phyloP scores from a whole-genome alignment of 2,888 invertebrate species.

The Acleris literana region DNA sequence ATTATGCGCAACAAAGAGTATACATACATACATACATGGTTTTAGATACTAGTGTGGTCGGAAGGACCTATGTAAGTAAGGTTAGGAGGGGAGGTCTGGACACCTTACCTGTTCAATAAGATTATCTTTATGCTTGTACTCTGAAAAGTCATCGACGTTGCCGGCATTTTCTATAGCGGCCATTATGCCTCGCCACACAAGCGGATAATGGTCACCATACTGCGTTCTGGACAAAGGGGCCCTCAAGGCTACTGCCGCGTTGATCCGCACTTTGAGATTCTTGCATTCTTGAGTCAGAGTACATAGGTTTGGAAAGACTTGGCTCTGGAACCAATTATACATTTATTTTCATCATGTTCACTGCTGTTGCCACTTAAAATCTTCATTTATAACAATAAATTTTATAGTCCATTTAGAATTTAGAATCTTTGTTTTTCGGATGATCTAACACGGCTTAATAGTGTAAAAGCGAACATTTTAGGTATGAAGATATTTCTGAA shows the following conservation, averaged over 20 bases:
- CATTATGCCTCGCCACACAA: slow-evolving; percentile 88
- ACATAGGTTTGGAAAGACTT: slow-evolving; percentile 86
- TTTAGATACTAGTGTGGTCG: too few species aligned
- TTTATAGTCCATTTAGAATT: too few species aligned
- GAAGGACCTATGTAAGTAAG: too few species aligned
- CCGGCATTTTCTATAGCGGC: slow-evolving; percentile 90
- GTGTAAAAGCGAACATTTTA: too few species aligned
- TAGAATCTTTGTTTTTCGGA: too few species aligned
- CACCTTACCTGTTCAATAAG: slow-evolving; percentile 90
- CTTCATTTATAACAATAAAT: too few species aligned
- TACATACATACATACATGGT: too few species aligned
- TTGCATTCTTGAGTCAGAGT: slow-evolving; percentile 87
- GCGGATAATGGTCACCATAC: slow-evolving; percentile 85
- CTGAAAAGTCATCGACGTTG: slow-evolving; percentile 90
- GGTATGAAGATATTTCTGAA: too few species aligned
- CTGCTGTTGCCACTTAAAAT: too few species aligned
- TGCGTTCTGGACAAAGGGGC: slow-evolving; percentile 83
- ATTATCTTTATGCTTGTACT: slow-evolving; percentile 93
- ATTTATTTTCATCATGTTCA: neutral
- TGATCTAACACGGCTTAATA: too few species aligned
- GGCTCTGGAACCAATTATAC: slow-evolving; percentile 66
- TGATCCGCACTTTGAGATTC: slow-evolving; percentile 95
- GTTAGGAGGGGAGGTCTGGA: neutral
- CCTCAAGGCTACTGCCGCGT: slow-evolving; percentile 90
- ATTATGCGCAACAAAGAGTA: too few species aligned